phyloP scores from a whole-genome alignment of 1,140 invertebrate genomes.

The Rhynchophorus ferrugineus region DNA sequence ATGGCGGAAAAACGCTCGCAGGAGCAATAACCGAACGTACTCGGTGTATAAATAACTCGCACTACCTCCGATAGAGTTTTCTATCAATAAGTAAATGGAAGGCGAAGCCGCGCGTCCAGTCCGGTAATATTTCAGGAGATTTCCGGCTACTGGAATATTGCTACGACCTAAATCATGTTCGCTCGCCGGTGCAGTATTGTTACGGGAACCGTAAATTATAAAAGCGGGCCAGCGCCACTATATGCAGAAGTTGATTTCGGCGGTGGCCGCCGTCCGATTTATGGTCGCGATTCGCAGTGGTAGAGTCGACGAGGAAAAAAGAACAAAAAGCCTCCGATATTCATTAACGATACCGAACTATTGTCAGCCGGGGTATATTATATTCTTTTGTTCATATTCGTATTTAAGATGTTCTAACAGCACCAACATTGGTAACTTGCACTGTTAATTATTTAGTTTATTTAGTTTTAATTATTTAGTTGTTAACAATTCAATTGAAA shows the following conservation, averaged over 20 bases:
- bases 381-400: too few relatives aligned
- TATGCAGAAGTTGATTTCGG: conserved; percentile 11
- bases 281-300: too few relatives aligned
- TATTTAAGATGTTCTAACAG: too few relatives aligned
- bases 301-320: too few relatives aligned
- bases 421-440: too few relatives aligned
- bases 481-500: too few relatives aligned
- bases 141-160: conserved; percentile 25
- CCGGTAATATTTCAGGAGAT: conserved; percentile 25
- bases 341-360: too few relatives aligned
- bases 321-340: too few relatives aligned
- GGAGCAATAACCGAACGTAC: conserved; percentile 1
- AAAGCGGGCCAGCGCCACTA: conserved; percentile 6
- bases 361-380: too few relatives aligned
- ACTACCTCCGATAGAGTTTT: conserved; percentile 17
- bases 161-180: conserved; percentile 26
- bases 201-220: conserved; percentile 26
- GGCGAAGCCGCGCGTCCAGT: conserved; percentile 12
- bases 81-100: conserved; percentile 21
- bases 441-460: too few relatives aligned
- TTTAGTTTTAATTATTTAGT: too few relatives aligned
- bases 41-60: conserved; percentile 15
- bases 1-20: too few relatives aligned
- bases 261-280: conserved; percentile 3
- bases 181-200: conserved; percentile 22